phyloP scores from a whole-genome alignment of 2,113 vertebrate genomes.

The Myiagra hebetior region DNA sequence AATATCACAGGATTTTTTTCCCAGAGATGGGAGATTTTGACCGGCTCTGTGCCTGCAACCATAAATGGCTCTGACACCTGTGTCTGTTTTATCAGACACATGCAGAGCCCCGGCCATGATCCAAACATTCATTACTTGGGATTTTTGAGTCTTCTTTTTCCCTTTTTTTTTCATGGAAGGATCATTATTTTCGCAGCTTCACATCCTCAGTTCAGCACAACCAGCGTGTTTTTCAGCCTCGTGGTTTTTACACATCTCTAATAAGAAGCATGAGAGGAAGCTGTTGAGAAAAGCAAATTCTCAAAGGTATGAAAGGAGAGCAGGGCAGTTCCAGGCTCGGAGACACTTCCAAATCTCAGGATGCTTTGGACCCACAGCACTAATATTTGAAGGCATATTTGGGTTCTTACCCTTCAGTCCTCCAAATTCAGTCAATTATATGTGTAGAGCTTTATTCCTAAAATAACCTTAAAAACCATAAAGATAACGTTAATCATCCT shows the following conservation, averaged over 20 bases:
- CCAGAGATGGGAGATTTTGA: conserved; percentile 48
- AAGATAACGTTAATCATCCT: background rate
- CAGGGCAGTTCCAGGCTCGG: background rate
- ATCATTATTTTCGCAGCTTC: background rate
- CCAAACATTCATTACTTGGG: background rate
- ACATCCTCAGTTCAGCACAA: background rate
- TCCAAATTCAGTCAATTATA: background rate
- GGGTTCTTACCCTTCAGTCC: background rate
- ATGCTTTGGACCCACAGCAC: background rate
- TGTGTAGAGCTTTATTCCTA: background rate
- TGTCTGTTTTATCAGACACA: conserved; percentile 4
- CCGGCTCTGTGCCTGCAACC: background rate
- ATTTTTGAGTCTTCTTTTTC: background rate
- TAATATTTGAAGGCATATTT: background rate
- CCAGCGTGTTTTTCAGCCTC: background rate
- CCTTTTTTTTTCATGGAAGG: background rate
- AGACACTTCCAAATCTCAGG: background rate
- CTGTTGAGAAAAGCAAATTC: background rate
- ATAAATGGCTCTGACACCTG: conserved; percentile 35
- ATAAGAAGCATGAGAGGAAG: background rate
- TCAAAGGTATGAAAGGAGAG: background rate
- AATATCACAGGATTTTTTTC: conserved; percentile 18
- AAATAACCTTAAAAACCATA: background rate
- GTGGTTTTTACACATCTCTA: background rate
- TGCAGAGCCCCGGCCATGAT: background rate